Evolutionary conservation across 2,113 vertebrate genomes (phyloP).

Genomic region (Thamnaconus septentrionalis): DNA sequence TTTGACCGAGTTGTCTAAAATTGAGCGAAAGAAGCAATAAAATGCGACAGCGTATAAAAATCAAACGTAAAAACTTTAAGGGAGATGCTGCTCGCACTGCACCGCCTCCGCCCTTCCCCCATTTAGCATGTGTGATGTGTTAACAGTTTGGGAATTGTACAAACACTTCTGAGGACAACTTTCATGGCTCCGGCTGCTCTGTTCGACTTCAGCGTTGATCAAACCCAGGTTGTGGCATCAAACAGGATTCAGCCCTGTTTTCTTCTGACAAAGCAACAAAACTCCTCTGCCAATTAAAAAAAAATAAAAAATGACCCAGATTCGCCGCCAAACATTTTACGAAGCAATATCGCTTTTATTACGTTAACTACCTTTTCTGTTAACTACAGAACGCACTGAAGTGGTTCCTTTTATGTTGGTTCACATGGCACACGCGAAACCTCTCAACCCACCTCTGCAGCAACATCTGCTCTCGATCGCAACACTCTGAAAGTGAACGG

Average conservation of each 20-base stretch:
- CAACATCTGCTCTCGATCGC: too few species aligned
- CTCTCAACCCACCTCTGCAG: too few species aligned
- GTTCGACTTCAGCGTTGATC: conserved; percentile 35
- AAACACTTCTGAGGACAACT: conserved; percentile 30
- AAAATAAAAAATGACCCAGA: conserved; percentile 13
- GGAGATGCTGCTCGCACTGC: neutral
- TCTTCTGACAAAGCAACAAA: conserved; percentile 14
- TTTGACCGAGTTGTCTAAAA: neutral
- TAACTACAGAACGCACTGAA: too few species aligned
- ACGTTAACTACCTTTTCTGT: too few species aligned
- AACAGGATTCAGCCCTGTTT: conserved; percentile 21
- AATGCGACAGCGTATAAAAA: neutral
- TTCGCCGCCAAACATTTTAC: neutral
- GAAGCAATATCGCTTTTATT: too few species aligned
- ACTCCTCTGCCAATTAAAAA: conserved; percentile 13
- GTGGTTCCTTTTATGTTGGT: neutral
- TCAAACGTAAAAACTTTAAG: neutral
- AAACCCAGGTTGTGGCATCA: conserved; percentile 40
- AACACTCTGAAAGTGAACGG: too few species aligned
- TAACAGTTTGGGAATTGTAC: conserved; percentile 48
- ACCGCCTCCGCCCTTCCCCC: neutral
- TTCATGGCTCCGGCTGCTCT: conserved; percentile 40
- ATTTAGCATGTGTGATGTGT: conserved; percentile 41
- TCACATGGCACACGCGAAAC: too few species aligned
- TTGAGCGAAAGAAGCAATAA: neutral